Evolutionary conservation across 2,888 invertebrate genomes (phyloP), one percentile per base, ranked within the genome.

Genomic region (Idaea aversata): DNA sequence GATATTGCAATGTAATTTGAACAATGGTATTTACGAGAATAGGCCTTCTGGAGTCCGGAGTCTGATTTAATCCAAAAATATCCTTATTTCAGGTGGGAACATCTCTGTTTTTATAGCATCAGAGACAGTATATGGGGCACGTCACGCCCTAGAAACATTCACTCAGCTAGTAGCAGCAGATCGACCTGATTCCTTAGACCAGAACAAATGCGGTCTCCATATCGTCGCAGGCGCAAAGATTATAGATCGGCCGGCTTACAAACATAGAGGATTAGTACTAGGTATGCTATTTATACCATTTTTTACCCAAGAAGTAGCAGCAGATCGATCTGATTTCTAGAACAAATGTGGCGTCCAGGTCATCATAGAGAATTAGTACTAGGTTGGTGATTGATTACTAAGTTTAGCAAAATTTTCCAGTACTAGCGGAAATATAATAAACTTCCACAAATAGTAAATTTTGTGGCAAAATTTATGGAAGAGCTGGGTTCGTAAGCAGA

Each of bases 61-160:
- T 25, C 25, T 2, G 25, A 25, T 47, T 10, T 47, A 4, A 47
- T 10, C 5, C 47, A 38, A 10, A 57, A 35, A 16, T n/a, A 57
- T 38, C 57, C 58, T 25, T 34, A 59, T 65, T 16, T 72, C 83
- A 90, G 95, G 88, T 58, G 87, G 83, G 25, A 85, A 87, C 68
- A 88, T 95, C 3, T 87, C 87, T 63, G 94, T 95, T 0, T 89
- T 91, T 36, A 94, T 96, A 57, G 82, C 83, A 34, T 94, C 95
- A 0, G 86, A 87, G 57, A 96, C 95, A 0, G 94, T 96, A 5
- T 97, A 94, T 80, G 97, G 97, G 0, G 95, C 95, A 0, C 93
- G 97, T 0, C 96, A 97, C 77, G 97, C 93, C 0, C 84, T 97
- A 61, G 97, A 97, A 85, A 96, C 97, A 0, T 89, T 97, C 61